Percentiles rank a stretch among this genome's conserved stretches.
Conservation (phyloP, 1,140 invertebrate genomes). For the Scaptomyza hsui region DNA sequence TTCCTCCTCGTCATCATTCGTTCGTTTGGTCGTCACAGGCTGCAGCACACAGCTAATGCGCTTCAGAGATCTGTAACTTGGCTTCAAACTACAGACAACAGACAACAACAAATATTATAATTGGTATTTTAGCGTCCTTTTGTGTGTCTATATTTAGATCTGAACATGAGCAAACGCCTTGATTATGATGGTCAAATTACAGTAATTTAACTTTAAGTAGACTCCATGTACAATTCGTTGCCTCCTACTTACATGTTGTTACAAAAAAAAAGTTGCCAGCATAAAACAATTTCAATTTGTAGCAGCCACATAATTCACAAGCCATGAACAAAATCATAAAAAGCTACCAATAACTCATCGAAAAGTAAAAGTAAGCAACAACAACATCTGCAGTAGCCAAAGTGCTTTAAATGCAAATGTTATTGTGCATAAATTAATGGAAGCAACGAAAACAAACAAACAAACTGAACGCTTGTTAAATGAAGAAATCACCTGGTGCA, state of each 20-base stretch:
- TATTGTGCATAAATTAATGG: conserved; percentile 70
- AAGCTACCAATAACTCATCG: conserved; percentile 32
- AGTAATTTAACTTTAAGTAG: conserved; percentile 75
- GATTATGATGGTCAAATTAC: conserved; percentile 76
- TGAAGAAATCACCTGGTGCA: conserved; percentile 64
- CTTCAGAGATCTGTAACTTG: conserved; percentile 54
- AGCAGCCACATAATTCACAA: conserved; percentile 13
- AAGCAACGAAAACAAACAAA: conserved; percentile 26
- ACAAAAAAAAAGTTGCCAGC: conserved; percentile 5
- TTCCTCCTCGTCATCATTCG: conserved; percentile 69
- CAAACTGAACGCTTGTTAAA: conserved; percentile 24
- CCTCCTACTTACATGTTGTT: conserved; percentile 3
- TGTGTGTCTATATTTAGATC: conserved; percentile 79
- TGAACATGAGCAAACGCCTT: conserved; percentile 59
- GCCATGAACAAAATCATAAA: neutral
- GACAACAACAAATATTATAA: conserved; percentile 61
- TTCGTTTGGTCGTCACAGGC: conserved; percentile 33
- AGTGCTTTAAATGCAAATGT: conserved; percentile 74
- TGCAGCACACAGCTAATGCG: conserved; percentile 34
- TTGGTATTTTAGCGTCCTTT: conserved; percentile 75
- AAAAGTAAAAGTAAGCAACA: conserved; percentile 73
- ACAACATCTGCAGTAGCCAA: conserved; percentile 37
- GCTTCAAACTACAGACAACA: conserved; percentile 38
- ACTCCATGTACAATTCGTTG: conserved; percentile 36
- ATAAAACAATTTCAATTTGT: neutral